These are phyloP conservation scores for Ceuthmochares aereus DNA, from an alignment of 2,113 vertebrate genomes.

Conservation along the genomic window DNA sequence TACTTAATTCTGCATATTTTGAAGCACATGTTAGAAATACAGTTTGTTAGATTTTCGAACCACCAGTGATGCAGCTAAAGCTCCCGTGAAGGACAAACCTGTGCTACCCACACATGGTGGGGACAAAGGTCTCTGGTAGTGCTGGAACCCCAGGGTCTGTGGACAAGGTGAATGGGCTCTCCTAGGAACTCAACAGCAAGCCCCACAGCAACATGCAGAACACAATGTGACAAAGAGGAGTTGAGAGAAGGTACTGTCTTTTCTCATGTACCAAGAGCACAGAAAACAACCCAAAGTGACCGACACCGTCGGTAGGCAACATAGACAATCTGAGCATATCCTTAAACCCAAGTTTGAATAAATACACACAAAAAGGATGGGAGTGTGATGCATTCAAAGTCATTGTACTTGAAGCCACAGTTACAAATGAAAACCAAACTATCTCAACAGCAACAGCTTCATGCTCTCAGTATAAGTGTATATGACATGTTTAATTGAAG, in stretches of 20 bases:
- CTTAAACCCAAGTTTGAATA: not conserved
- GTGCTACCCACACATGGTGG: not conserved
- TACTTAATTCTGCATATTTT: constrained; percentile 47
- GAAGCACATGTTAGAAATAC: not conserved
- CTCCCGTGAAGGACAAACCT: not conserved
- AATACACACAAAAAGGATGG: not conserved
- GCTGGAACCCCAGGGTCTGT: not conserved
- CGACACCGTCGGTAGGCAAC: not conserved
- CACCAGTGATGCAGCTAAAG: too few relatives aligned
- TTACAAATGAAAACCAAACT: not conserved
- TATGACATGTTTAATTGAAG: constrained; percentile 39
- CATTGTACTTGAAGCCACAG: not conserved
- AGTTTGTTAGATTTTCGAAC: not conserved
- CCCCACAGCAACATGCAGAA: not conserved
- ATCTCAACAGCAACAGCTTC: constrained; percentile 22
- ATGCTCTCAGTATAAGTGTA: not conserved
- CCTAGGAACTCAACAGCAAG: not conserved
- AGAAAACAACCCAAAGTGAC: not conserved
- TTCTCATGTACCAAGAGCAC: not conserved
- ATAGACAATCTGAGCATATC: not conserved
- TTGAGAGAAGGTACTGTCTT: not conserved
- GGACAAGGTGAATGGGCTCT: not conserved
- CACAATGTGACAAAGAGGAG: not conserved
- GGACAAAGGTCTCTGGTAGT: not conserved
- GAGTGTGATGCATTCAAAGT: not conserved